phyloP scores from a whole-genome alignment of 2,797 vertebrate genomes.

The Leptodactylus fallax region DNA sequence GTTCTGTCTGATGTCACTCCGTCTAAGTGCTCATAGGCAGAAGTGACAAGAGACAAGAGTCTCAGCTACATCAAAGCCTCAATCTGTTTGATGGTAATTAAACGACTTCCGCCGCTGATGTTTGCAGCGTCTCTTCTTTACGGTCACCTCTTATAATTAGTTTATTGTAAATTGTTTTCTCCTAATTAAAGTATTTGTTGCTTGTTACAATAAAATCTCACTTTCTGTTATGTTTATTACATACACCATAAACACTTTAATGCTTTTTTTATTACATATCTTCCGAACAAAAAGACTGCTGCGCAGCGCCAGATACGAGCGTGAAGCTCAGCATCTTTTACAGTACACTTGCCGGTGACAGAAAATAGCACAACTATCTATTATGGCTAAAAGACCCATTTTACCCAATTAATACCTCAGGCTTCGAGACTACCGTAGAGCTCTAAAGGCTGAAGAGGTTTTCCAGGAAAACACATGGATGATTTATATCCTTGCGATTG shows the following conservation, averaged over 20 bases:
- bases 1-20: constrained; percentile 10
- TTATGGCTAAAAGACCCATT: not conserved
- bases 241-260: not conserved
- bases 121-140: not conserved
- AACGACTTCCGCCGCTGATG: not conserved
- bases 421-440: not conserved
- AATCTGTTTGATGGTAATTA: constrained; percentile 17
- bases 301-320: not conserved
- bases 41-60: not conserved
- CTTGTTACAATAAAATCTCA: not conserved
- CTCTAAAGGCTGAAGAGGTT: not conserved
- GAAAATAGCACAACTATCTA: not conserved
- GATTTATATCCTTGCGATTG: not conserved
- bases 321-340: not conserved
- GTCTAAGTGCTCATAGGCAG: not conserved
- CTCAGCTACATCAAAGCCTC: constrained; percentile 1
- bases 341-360: not conserved
- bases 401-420: not conserved
- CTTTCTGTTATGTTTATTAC: not conserved
- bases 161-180: not conserved
- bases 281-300: not conserved
- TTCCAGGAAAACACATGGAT: not conserved
- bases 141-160: not conserved
- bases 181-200: not conserved
- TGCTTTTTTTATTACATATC: not conserved